Base-by-base conservation (phyloP, 1,140 invertebrate genomes). In the Coptotermes formosanus region DNA sequence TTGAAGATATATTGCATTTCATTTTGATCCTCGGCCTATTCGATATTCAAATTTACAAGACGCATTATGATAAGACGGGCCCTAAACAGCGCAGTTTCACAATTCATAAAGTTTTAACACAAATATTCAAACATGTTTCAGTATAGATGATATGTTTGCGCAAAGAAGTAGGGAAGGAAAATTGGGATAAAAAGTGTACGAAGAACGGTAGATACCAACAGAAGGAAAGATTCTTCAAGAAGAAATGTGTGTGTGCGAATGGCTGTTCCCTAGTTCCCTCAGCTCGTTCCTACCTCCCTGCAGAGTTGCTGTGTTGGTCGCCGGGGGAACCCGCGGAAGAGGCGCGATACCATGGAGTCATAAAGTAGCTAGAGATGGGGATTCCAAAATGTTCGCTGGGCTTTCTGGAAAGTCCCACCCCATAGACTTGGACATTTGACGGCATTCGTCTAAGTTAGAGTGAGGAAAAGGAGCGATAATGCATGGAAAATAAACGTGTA, bases 341-440 rank as follows among this genome's bases (percentile, higher is more conserved):
- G 25, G 64, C 14, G 64, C 25, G 64, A 75, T 75, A 30, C 9
- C 64, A 30, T 30, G n/a, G 64, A n/a, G 9, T 2, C 64, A 75
- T 75, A 75, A 75, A 75, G 64, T 75, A 75, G 25, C 25, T 9
- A 75, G 14, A 30, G 64, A 25, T 3, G 64, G 64, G 64, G 64
- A 75, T 75, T 75, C 64, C 64, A n/a, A 75, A 75, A 75, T 75
- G 64, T 75, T 75, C 25, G 64, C 64, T 75, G 64, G 25, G 64
- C n/a, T 75, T 75, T 30, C n/a, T 30, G 0, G n/a, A 7, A 75
- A 30, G 64, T 75, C 64, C 64, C 64, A 75, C 64, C 64, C 25
- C 64, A 75, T 30, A 75, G 25, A 75, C 64, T 75, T 75, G 64
- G 64, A n/a, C n/a, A 30, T 9, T 16, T 75, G 64, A 30, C 64